Evolutionary conservation across 1,140 invertebrate species (phyloP).

Genomic region (Watersipora subatra): DNA sequence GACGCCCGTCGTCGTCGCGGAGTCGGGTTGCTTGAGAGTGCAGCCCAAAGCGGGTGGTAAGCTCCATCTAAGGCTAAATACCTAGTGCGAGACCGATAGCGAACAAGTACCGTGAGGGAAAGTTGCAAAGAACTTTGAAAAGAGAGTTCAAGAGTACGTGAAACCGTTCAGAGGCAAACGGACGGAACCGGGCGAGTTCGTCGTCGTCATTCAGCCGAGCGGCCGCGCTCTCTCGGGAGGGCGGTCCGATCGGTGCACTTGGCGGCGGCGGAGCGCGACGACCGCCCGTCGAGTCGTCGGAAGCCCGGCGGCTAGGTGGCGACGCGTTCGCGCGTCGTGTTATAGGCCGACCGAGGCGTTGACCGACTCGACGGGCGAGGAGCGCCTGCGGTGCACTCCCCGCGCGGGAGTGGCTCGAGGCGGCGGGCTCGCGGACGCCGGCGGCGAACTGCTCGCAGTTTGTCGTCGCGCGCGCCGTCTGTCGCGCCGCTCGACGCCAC

Average conservation of each 20-base stretch:
- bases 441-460: not conserved
- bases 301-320: too few species aligned
- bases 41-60: constrained; percentile 69
- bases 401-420: too few species aligned
- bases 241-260: not conserved
- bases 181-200: too few species aligned
- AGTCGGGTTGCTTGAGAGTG: constrained; percentile 73
- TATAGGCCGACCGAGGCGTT: too few species aligned
- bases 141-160: constrained; percentile 74
- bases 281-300: too few species aligned
- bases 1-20: constrained; percentile 47
- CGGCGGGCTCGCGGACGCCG: not conserved
- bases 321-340: too few species aligned
- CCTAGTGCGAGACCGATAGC: constrained; percentile 68
- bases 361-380: too few species aligned
- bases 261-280: constrained; percentile 8
- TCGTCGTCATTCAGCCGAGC: too few species aligned
- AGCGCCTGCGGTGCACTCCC: too few species aligned
- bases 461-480: constrained; percentile 36
- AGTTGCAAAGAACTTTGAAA: constrained; percentile 78
- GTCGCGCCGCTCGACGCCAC: constrained; percentile 14
- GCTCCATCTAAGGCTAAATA: constrained; percentile 78
- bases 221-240: constrained; percentile 22
- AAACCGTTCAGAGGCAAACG: constrained; percentile 61
- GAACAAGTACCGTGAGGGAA: constrained; percentile 81